Evolutionary conservation across 2,888 invertebrate species (phyloP).

Genomic region (Euproctis similis): DNA sequence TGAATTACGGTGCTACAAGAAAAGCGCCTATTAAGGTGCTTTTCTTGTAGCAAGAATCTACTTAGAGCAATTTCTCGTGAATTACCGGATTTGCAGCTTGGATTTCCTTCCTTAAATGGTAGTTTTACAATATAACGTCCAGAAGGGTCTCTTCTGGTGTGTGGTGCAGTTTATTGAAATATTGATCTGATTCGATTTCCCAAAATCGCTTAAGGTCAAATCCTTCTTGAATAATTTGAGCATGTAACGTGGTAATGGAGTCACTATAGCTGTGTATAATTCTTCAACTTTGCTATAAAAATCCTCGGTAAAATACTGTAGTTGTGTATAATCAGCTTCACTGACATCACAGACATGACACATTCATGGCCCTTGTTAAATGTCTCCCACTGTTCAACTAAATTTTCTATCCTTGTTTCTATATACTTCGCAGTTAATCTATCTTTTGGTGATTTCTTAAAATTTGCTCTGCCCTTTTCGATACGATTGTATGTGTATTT

Average conservation of each 20-base stretch:
- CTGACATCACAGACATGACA: not conserved
- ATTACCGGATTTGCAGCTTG: slow-evolving; percentile 7
- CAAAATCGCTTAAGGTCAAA: slow-evolving; percentile 8
- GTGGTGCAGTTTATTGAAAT: not conserved
- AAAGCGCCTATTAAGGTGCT: slow-evolving; percentile 11
- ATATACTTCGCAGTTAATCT: not conserved
- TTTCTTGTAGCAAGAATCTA: slow-evolving; percentile 16
- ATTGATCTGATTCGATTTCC: slow-evolving; percentile 6
- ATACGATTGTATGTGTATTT: not conserved
- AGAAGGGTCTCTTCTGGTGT: slow-evolving; percentile 10
- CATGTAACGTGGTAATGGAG: slow-evolving; percentile 1
- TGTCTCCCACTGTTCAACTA: not conserved
- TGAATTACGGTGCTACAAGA: slow-evolving; percentile 6
- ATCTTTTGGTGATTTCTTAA: not conserved
- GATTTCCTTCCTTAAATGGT: slow-evolving; percentile 11
- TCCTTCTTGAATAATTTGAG: not conserved
- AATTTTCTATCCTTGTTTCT: not conserved
- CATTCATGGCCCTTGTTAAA: not conserved
- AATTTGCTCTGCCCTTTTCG: not conserved
- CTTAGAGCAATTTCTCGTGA: slow-evolving; percentile 12
- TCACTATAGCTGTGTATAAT: not conserved
- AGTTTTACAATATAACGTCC: slow-evolving; percentile 19
- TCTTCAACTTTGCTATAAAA: not conserved
- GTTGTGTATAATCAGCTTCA: not conserved
- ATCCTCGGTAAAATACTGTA: not conserved